phyloP scores from a whole-genome alignment of 2,888 invertebrate species.

The Cantharis flavilabris region DNA sequence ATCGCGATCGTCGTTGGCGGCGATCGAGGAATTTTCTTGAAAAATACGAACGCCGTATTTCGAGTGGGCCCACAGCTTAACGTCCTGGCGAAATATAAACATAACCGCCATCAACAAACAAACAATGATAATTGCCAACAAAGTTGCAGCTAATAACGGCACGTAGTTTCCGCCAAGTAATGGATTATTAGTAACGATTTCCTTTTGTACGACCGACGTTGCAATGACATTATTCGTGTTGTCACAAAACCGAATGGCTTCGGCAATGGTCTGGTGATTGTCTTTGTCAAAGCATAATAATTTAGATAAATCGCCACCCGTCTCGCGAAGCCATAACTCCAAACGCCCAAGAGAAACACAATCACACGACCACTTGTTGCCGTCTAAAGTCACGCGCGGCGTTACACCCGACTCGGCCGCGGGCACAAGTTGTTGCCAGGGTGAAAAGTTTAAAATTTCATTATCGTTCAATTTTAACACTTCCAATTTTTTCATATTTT shows the following conservation, averaged over 20 bases:
- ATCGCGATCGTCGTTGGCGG: constrained; percentile 56
- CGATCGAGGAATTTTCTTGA: constrained; percentile 63
- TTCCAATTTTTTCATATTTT: constrained; percentile 71
- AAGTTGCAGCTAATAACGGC: constrained; percentile 72
- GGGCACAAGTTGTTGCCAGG: constrained; percentile 67
- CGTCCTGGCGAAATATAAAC: constrained; percentile 76
- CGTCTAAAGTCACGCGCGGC: constrained; percentile 72
- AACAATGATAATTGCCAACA: constrained; percentile 71
- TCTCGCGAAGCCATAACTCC: constrained; percentile 71
- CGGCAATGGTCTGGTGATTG: constrained; percentile 58
- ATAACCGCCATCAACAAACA: constrained; percentile 70
- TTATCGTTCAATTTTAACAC: constrained; percentile 78
- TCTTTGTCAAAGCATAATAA: constrained; percentile 68
- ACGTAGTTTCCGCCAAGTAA: constrained; percentile 74
- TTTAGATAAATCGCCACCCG: constrained; percentile 69
- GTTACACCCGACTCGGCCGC: constrained; percentile 59
- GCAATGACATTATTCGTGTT: constrained; percentile 71
- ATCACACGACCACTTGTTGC: constrained; percentile 85
- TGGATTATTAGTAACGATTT: constrained; percentile 64
- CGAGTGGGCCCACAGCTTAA: constrained; percentile 79
- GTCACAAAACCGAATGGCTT: constrained; percentile 64
- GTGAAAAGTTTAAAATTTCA: constrained; percentile 75
- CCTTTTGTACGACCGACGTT: constrained; percentile 58
- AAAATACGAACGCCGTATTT: constrained; percentile 78
- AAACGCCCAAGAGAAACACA: constrained; percentile 72